Evolutionary conservation across 92 coral and sea anemone genomes (phyloP).

Genomic region (Plumapathes pennacea): DNA sequence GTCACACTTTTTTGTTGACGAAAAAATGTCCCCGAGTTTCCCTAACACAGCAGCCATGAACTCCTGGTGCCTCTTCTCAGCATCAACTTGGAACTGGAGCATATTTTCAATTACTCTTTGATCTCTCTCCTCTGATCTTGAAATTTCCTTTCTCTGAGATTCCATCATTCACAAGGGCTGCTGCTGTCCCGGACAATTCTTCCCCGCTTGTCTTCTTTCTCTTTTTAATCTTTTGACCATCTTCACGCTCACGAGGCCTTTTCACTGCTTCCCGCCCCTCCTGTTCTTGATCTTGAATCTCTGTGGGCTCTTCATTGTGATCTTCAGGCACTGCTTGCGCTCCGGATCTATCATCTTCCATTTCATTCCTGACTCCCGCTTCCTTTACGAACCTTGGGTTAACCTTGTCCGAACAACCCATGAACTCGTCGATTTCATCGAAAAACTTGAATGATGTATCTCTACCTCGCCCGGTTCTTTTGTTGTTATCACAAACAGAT

Average conservation of each 20-base stretch:
- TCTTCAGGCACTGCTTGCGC: too few relatives aligned
- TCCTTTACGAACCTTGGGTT: conserved; percentile 25
- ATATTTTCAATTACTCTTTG: conserved; percentile 9
- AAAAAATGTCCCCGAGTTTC: conserved; percentile 34
- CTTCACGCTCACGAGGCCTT: conserved; percentile 4
- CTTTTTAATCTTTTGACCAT: conserved; percentile 10
- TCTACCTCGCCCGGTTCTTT: conserved; percentile 20
- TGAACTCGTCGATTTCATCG: conserved; percentile 24
- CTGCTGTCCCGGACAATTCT: conserved; percentile 4
- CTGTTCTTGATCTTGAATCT: too few relatives aligned
- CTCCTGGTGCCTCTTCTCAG: conserved; percentile 19
- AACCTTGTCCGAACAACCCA: conserved; percentile 42
- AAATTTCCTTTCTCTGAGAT: conserved; percentile 30
- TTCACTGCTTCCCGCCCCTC: conserved; percentile 22
- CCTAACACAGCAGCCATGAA: conserved; percentile 15
- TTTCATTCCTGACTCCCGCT: not conserved
- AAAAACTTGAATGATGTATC: conserved; percentile 10
- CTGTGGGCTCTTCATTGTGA: too few relatives aligned
- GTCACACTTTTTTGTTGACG: conserved; percentile 14
- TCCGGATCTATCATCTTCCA: not conserved
- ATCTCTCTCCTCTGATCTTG: conserved; percentile 23
- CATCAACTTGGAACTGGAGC: conserved; percentile 14
- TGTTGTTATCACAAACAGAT: conserved; percentile 34
- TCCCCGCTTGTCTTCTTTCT: conserved; percentile 13
- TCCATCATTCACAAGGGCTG: conserved; percentile 19